Evolutionary conservation across 1,140 invertebrate species (phyloP), one percentile per base, ranked within the genome.

Genomic region (Chymomyza costata): DNA sequence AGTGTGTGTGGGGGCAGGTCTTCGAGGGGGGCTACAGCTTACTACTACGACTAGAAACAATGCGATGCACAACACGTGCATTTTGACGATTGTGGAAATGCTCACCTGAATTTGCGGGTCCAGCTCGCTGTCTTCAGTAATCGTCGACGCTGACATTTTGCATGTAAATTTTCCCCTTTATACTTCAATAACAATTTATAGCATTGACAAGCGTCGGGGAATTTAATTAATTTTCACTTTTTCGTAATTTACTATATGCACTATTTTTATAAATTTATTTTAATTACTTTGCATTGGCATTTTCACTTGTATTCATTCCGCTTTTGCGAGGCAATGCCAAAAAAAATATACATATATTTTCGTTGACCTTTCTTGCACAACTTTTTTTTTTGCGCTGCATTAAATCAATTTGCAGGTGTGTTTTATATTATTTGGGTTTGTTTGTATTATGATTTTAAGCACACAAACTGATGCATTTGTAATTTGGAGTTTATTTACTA

Each of bases 71-170:
- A 25, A 39, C 21, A 65, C 51, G 59, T 60, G 67, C 31, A 55
- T 19, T 53, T 64, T 3, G 21, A 25, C 21, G 3, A 25, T 49
- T 35, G 15, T 40, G 15, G 37, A 15, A 16, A 14, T 14, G 39
- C 73, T 86, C 80, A 89, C 88, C 88, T 89, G 88, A 78, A 89
- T 89, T 76, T 88, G 85, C 78, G 88, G 88, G 86, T 89, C 88
- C 82, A 89, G 82, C 46, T 84, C 82, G 73, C 65, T 67, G 30
- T 82, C 82, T 62, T 84, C 82, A 60, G 68, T 51, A 30, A 48
- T 59, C 38, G 28, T 44, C 11, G 35, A 14, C 14, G 31, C 31
- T 34, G 73, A 71, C 73, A 78, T 78, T 69, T 80, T 65, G 57
- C 45, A 49, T 41, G 10, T 49, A 34, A 28, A 28, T n/a, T 13